Evolutionary conservation across 2,888 invertebrate genomes (phyloP).

Genomic region (Eristalis tenax): DNA sequence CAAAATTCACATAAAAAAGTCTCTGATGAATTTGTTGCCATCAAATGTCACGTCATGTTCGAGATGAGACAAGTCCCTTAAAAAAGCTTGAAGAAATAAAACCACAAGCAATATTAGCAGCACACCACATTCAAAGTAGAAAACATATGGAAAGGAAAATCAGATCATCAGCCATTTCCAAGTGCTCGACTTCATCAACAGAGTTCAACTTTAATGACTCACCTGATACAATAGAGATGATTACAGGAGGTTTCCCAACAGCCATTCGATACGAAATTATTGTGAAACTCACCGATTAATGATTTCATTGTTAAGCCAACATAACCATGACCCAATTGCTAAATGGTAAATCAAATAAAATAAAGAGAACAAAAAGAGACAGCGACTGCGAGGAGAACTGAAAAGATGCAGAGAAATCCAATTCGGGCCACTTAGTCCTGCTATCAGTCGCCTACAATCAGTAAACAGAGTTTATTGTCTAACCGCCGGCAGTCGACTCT

Average conservation of each 20-base stretch:
- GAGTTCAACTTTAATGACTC: conserved; percentile 35
- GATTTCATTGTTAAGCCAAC: conserved; percentile 69
- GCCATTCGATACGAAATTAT: conserved; percentile 40
- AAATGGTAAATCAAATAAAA: conserved; percentile 54
- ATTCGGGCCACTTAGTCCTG: conserved; percentile 67
- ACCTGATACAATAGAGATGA: conserved; percentile 65
- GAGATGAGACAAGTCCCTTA: too few species aligned
- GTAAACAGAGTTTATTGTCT: conserved; percentile 71
- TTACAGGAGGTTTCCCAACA: conserved; percentile 59
- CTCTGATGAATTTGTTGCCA: too few species aligned
- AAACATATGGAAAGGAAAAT: not conserved
- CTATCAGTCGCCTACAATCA: conserved; percentile 67
- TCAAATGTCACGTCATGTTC: too few species aligned
- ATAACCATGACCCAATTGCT: conserved; percentile 70
- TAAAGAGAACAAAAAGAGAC: not conserved
- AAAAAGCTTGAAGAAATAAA: too few species aligned
- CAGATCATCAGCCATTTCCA: not conserved
- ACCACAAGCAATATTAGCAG: too few species aligned
- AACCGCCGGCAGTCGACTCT: conserved; percentile 60
- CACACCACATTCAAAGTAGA: not conserved
- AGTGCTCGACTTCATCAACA: not conserved
- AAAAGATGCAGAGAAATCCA: conserved; percentile 60
- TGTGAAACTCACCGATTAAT: conserved; percentile 69
- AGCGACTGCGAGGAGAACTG: not conserved
- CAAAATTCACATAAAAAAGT: too few species aligned